Base-by-base conservation (phyloP, 1,140 invertebrate genomes). In the Solenopsis fugax region DNA sequence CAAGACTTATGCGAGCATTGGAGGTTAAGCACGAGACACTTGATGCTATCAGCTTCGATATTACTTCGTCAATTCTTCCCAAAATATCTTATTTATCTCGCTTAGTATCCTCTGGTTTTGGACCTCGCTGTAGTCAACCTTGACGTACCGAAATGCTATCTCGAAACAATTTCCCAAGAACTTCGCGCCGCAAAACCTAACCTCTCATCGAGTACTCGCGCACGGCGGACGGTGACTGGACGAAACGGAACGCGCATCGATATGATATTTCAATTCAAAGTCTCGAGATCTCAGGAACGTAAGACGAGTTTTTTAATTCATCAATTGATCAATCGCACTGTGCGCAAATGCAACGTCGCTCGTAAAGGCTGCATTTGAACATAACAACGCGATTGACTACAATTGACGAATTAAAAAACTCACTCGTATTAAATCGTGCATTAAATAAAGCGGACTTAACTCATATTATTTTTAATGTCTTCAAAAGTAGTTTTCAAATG, bases 51-150 rank as follows among this genome's bases (percentile, higher is more conserved):
- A 41, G 5, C 4, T 52, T n/a, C 21, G 13, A 88, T n/a, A n/a
- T 34, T 72, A 78, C 54, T 88, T 87, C 41, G 64, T 72, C 16
- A 64, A 37, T 21, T 29, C 69, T 16, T 71, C 21, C 16, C 0
- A 1, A 21, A 34, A 34, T 56, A 41, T 10, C 10, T 67, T 41
- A 1, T 41, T 41, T 21, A n/a, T 67, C 45, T 37, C 13, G 6
- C 7, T 10, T 16, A n/a, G 21, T 24, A 48, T n/a, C 2, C 37
- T 62, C 3, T 7, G 64, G 10, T 21, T 50, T 52, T 64, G 18
- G 24, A 29, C 12, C 58, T 21, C 13, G 72, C n/a, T 21, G 12
- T 41, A 34, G 37, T 41, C 7, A 41, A 13, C 21, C 18, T 41
- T 12, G n/a, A 1, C 4, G 29, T 58, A 9, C 18, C 10, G 13